Evolutionary conservation across 2,113 vertebrate species (phyloP).

Genomic region (Cochlearius cochlearius): DNA sequence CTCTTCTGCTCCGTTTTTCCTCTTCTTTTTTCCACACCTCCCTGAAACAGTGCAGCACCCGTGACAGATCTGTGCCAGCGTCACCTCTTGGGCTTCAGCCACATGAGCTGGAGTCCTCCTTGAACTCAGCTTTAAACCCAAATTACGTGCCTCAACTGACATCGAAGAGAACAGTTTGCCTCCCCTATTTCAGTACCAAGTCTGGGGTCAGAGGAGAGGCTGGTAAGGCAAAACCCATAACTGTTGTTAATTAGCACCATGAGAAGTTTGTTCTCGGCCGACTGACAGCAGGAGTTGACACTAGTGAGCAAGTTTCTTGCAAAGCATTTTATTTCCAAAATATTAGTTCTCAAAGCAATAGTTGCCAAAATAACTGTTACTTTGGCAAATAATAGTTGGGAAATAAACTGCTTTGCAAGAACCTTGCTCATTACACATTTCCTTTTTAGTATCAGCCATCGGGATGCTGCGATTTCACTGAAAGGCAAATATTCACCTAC

Average conservation of each 20-base stretch:
- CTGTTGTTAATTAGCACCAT: not conserved
- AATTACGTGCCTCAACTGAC: fast-evolving
- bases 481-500: not conserved
- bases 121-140: not conserved
- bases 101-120: not conserved
- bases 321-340: not conserved
- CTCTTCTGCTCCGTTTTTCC: not conserved
- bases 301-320: not conserved
- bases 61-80: not conserved
- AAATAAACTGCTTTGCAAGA: not conserved
- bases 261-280: not conserved
- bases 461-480: not conserved
- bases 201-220: not conserved
- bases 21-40: not conserved
- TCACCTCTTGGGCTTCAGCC: not conserved
- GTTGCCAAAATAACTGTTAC: not conserved
- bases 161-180: not conserved
- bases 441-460: not conserved
- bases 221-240: not conserved
- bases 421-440: not conserved
- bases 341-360: not conserved
- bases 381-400: not conserved
- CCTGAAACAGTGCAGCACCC: not conserved
- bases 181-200: not conserved
- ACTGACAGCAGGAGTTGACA: not conserved